Conservation (phyloP, 1,140 invertebrate genomes). For the Euwallacea similis region DNA sequence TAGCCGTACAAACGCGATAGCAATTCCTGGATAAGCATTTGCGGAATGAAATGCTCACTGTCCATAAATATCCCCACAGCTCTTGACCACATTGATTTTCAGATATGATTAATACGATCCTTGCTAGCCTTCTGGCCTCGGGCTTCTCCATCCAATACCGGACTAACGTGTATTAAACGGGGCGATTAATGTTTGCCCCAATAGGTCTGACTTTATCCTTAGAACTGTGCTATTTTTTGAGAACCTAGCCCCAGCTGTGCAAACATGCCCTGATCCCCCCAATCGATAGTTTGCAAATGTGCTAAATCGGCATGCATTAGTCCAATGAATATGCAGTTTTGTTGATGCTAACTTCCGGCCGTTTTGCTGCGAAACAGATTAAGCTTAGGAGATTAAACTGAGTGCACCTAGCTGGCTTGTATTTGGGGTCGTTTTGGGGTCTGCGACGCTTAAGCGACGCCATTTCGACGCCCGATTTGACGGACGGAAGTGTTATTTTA, state of each 20-base stretch:
- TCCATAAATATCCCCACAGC: constrained; percentile 29
- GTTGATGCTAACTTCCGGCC: constrained; percentile 30
- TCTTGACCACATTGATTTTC: constrained; percentile 33
- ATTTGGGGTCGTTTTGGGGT: not conserved
- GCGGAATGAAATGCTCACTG: constrained; percentile 18
- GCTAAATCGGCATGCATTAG: constrained; percentile 33
- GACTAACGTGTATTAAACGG: constrained; percentile 5
- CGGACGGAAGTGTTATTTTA: too few species aligned
- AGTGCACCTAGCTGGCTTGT: constrained; percentile 9
- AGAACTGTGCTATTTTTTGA: not conserved
- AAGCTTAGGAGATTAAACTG: constrained; percentile 25
- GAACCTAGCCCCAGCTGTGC: constrained; percentile 15
- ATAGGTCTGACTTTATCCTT: not conserved
- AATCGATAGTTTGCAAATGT: constrained; percentile 31
- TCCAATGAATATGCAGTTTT: constrained; percentile 35
- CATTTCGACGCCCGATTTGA: not conserved
- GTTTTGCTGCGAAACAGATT: constrained; percentile 29
- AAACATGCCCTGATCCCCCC: constrained; percentile 24
- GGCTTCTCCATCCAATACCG: constrained; percentile 9
- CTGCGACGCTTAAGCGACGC: not conserved
- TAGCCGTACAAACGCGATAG: too few species aligned
- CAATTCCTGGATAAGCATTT: too few species aligned
- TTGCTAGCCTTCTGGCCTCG: constrained; percentile 14
- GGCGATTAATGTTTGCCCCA: constrained; percentile 29
- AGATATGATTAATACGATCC: constrained; percentile 31